Conservation (phyloP, 2,113 vertebrate genomes). For the Ursus arctos region DNA sequence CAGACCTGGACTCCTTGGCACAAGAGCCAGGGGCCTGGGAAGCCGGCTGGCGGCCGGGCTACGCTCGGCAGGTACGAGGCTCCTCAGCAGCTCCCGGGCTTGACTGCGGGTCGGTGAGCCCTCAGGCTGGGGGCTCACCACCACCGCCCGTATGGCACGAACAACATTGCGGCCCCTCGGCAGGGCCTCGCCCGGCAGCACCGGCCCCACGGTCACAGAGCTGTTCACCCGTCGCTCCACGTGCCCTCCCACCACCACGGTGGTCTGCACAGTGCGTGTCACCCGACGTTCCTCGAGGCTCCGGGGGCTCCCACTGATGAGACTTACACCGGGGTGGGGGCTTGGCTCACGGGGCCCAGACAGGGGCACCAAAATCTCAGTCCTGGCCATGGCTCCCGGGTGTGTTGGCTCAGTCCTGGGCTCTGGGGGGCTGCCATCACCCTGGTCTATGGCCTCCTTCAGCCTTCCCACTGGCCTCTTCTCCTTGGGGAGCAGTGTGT, state of each 20-base stretch:
- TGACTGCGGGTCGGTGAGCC: conserved; percentile 66
- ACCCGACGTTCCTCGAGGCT: conserved; percentile 59
- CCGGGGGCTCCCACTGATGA: not conserved
- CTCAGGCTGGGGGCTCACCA: conserved; percentile 28
- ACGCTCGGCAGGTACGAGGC: conserved; percentile 52
- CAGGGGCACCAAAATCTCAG: conserved; percentile 77
- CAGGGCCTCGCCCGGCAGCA: not conserved
- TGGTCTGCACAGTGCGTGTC: conserved; percentile 63
- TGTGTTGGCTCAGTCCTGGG: not conserved
- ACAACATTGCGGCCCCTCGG: conserved; percentile 64
- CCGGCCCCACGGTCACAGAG: not conserved
- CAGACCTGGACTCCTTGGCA: not conserved
- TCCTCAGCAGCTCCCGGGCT: conserved; percentile 75
- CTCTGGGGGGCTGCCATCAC: rapidly evolving
- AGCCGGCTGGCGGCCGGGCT: not conserved
- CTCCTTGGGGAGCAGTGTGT: conserved; percentile 73
- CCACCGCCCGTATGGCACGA: not conserved
- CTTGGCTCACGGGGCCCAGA: not conserved
- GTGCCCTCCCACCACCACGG: conserved; percentile 41
- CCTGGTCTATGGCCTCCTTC: conserved; percentile 55
- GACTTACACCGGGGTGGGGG: conserved; percentile 50
- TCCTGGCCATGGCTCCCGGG: not conserved
- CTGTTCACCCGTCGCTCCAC: conserved; percentile 53
- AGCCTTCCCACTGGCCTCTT: conserved; percentile 64
- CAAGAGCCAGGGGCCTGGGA: not conserved